Conservation (phyloP, 2,888 invertebrate genomes). For the Luperina nickerlii region DNA sequence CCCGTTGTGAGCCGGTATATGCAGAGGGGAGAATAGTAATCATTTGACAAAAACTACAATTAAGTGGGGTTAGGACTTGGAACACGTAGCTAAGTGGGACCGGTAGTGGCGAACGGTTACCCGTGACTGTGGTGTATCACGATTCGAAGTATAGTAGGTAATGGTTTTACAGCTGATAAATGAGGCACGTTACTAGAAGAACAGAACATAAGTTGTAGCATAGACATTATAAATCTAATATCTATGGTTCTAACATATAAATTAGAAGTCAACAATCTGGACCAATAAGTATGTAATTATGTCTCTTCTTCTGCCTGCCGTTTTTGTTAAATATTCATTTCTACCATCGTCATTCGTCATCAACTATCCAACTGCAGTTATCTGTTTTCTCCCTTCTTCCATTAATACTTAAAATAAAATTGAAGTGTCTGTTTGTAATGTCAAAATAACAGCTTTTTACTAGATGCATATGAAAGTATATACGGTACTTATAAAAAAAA, state of each 20-base stretch:
- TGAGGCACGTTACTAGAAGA: background rate
- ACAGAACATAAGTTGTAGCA: background rate
- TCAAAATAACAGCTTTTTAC: too few species aligned
- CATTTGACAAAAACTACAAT: slow-evolving; percentile 72
- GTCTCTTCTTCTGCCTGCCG: background rate
- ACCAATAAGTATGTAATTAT: background rate
- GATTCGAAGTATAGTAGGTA: slow-evolving; percentile 7
- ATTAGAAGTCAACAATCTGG: background rate
- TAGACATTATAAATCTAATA: too few species aligned
- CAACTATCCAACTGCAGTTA: too few species aligned
- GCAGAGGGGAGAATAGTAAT: slow-evolving; percentile 70
- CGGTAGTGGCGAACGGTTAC: slow-evolving; percentile 34
- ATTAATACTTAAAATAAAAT: too few species aligned
- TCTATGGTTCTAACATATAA: background rate
- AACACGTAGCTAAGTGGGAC: slow-evolving; percentile 4
- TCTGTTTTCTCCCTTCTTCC: too few species aligned
- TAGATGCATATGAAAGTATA: too few species aligned
- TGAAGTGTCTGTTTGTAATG: too few species aligned
- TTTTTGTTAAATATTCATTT: background rate
- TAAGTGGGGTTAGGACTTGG: slow-evolving; percentile 50
- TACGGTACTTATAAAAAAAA: too few species aligned
- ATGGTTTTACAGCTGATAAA: slow-evolving; percentile 2
- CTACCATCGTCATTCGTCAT: too few species aligned
- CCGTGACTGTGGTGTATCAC: background rate
- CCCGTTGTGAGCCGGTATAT: slow-evolving; percentile 62